Conservation (phyloP, 2,797 vertebrate species). For the Siniperca obscura region DNA sequence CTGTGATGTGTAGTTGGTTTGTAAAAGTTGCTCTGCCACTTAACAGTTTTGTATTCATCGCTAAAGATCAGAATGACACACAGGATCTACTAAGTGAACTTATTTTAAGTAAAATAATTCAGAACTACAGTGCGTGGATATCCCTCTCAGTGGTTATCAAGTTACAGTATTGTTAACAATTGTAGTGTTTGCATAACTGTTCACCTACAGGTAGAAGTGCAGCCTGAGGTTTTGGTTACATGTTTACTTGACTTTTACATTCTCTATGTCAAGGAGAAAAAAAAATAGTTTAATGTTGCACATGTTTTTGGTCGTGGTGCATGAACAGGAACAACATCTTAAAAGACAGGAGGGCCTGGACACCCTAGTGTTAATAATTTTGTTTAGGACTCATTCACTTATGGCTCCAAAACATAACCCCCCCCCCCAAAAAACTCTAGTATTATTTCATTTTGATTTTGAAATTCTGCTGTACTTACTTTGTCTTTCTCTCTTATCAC, state of each 20-base stretch:
- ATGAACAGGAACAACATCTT: neutral
- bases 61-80: neutral
- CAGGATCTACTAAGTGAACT: neutral
- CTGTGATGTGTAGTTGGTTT: constrained; percentile 6
- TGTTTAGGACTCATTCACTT: neutral
- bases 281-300: neutral
- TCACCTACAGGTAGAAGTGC: no score
- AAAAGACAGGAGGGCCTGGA: neutral
- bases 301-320: neutral
- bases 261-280: neutral
- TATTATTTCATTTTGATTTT: neutral
- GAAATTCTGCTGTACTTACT: constrained; percentile 1
- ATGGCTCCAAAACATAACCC: neutral
- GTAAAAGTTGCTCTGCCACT: neutral
- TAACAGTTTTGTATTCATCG: neutral
- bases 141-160: no score
- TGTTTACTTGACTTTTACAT: neutral
- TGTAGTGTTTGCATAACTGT: no score
- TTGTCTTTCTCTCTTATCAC: constrained; percentile 45
- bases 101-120: no score
- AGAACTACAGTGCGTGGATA: no score
- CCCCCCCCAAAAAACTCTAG: no score
- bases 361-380: neutral
- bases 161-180: no score
- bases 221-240: neutral